A percentile compares a stretch with the other conserved stretches of the same genome.
These are phyloP conservation scores for Philonicus albiceps DNA, from an alignment of 2,888 invertebrate species.

Conservation along the genomic window DNA sequence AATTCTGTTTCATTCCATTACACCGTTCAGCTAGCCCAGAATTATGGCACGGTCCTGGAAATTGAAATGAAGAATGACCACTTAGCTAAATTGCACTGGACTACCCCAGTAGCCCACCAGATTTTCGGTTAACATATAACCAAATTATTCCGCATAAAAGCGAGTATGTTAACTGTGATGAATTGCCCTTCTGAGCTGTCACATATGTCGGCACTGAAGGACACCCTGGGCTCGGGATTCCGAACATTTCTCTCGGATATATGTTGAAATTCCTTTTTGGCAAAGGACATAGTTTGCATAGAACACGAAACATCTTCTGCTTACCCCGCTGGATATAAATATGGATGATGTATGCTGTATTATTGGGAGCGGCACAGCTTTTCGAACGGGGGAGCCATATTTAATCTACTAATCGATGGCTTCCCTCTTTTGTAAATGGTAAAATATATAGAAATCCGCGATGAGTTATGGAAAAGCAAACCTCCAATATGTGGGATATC, in stretches of 20 bases:
- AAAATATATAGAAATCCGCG: background rate
- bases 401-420: conserved; percentile 29
- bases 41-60: conserved; percentile 29
- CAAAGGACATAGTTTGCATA: conserved; percentile 9
- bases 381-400: background rate
- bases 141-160: conserved; percentile 23
- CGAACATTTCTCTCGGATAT: background rate
- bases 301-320: conserved; percentile 18
- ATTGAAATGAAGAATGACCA: conserved; percentile 64
- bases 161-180: conserved; percentile 25
- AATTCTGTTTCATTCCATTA: background rate
- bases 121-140: conserved; percentile 21
- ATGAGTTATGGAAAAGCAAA: conserved; percentile 6
- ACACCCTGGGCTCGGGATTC: background rate
- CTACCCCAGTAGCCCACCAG: background rate
- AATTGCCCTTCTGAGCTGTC: conserved; percentile 21
- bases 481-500: background rate
- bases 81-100: conserved; percentile 62
- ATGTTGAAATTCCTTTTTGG: conserved; percentile 24
- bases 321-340: background rate
- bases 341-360: conserved; percentile 7
- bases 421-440: background rate
- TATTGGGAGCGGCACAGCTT: background rate
- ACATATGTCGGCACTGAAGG: conserved; percentile 14
- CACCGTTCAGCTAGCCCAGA: background rate